Evolutionary conservation across 1,140 invertebrate species (phyloP).

Genomic region (Galleria mellonella): DNA sequence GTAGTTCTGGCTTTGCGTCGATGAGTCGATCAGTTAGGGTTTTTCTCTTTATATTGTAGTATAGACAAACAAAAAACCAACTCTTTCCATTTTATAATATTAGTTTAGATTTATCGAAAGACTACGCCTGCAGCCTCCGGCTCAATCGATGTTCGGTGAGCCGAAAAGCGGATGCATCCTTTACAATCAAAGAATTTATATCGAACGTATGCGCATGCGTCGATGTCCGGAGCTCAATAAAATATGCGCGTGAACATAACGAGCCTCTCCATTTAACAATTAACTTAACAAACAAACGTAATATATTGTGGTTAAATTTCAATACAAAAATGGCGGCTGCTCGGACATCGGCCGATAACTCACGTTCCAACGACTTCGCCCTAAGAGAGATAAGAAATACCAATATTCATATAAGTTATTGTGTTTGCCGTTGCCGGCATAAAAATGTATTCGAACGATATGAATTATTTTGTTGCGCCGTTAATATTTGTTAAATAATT

Average conservation of each 20-base stretch:
- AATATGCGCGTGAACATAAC: constrained; percentile 55
- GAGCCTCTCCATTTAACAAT: constrained; percentile 67
- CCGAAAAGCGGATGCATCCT: constrained; percentile 49
- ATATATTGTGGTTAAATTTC: constrained; percentile 72
- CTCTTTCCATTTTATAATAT: too few species aligned
- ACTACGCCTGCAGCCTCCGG: constrained; percentile 5
- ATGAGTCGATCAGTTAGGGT: too few species aligned
- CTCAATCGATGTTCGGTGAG: constrained; percentile 14
- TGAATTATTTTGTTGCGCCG: constrained; percentile 9
- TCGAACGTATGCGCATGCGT: constrained; percentile 28
- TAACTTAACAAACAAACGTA: constrained; percentile 73
- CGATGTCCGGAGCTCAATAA: constrained; percentile 39
- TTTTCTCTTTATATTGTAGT: too few species aligned
- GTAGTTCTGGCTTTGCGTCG: too few species aligned
- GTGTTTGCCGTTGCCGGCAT: constrained; percentile 9
- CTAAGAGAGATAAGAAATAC: constrained; percentile 5
- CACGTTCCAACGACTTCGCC: constrained; percentile 13
- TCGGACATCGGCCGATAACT: constrained; percentile 38
- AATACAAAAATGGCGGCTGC: constrained; percentile 58
- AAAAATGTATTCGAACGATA: constrained; percentile 1
- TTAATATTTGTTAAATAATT: constrained; percentile 7
- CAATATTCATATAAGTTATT: constrained; percentile 13
- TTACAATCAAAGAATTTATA: constrained; percentile 66
- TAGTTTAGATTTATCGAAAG: too few species aligned
- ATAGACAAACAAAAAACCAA: too few species aligned